phyloP scores from a whole-genome alignment of 2,888 invertebrate genomes.

The Cabera pusaria region DNA sequence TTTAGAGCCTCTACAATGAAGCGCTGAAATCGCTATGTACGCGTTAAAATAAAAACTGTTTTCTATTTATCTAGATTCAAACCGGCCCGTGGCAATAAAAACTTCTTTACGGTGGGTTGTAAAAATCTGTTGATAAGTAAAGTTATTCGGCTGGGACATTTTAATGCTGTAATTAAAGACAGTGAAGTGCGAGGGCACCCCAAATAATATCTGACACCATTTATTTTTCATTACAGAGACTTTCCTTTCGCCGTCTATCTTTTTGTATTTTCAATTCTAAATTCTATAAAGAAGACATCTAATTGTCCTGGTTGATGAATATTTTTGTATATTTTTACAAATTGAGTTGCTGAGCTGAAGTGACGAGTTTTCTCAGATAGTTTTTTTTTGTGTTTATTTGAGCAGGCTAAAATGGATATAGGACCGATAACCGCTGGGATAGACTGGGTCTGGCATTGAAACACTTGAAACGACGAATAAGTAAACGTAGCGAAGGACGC shows the following conservation, averaged over 20 bases:
- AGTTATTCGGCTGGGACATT: slow-evolving; percentile 32
- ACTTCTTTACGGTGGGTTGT: slow-evolving; percentile 26
- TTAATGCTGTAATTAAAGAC: slow-evolving; percentile 50
- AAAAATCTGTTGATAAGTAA: slow-evolving; percentile 29
- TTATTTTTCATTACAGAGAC: slow-evolving; percentile 31
- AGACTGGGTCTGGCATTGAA: no score
- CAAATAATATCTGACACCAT: slow-evolving; percentile 25
- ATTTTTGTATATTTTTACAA: slow-evolving; percentile 17
- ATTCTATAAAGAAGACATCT: slow-evolving; percentile 20
- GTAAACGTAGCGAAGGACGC: no score
- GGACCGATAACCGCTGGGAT: no score
- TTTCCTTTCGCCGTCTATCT: slow-evolving; percentile 31
- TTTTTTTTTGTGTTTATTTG: no score
- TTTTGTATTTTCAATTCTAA: slow-evolving; percentile 34
- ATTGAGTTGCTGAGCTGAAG: slow-evolving; percentile 12
- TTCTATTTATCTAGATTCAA: slow-evolving; percentile 11
- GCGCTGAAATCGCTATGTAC: slow-evolving; percentile 14
- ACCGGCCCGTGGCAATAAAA: slow-evolving; percentile 18
- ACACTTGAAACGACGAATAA: no score
- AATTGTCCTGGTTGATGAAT: slow-evolving; percentile 22
- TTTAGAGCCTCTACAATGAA: no score
- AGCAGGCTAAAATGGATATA: no score
- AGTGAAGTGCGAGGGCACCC: slow-evolving; percentile 18
- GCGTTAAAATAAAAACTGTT: no score
- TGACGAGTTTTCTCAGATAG: slow-evolving; percentile 10